Evolutionary conservation across 2,113 vertebrate genomes (phyloP).

Genomic region (Alligator mississippiensis): DNA sequence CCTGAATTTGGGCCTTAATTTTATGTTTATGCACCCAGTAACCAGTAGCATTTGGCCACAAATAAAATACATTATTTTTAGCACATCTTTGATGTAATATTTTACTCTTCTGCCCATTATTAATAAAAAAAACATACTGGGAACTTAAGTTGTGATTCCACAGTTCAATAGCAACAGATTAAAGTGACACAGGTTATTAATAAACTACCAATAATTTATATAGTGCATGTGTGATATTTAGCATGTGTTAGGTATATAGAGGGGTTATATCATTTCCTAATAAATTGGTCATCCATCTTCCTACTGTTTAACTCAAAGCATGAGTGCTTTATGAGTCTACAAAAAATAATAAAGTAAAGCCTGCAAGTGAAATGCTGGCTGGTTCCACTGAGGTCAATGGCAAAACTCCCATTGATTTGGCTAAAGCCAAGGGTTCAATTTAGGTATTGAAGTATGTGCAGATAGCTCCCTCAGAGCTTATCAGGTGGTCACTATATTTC

Average conservation of each 20-base stretch:
- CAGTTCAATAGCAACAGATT: not conserved
- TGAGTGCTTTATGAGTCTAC: not conserved
- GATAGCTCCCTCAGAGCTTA: not conserved
- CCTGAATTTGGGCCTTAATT: not conserved
- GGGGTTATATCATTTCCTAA: not conserved
- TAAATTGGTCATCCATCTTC: not conserved
- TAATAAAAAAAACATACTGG: not conserved
- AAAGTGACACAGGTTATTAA: rapidly evolving
- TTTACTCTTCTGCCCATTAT: not conserved
- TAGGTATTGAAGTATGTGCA: not conserved
- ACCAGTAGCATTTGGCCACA: not conserved
- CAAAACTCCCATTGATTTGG: not conserved
- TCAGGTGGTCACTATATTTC: not conserved
- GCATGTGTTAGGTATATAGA: not conserved
- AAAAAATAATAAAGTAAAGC: not conserved
- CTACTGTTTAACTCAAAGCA: rapidly evolving
- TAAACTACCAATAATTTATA: not conserved
- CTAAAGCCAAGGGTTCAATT: not conserved
- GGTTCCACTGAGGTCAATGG: not conserved
- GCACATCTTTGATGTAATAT: not conserved
- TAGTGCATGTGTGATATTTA: not conserved
- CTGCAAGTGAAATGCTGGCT: not conserved
- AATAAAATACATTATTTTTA: not conserved
- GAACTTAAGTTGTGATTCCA: not conserved
- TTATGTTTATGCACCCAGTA: not conserved